Evolutionary conservation across 2,797 vertebrate species (phyloP), one percentile per base, ranked within the genome.

Genomic region (Lerista edwardsae): DNA sequence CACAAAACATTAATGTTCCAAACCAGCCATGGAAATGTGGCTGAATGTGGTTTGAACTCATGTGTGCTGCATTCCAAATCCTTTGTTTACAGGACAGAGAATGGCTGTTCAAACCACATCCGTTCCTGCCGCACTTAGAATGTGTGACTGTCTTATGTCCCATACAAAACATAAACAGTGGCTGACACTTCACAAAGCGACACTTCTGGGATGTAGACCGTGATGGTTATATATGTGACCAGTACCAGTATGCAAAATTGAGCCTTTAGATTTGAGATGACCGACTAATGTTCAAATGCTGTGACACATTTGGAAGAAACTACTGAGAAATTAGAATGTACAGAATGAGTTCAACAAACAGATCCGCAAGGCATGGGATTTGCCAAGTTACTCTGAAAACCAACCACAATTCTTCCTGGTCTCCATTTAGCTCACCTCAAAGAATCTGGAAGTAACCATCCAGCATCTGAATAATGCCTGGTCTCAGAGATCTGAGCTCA

Each of bases 1-100:
- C 92, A 92, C 82, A 88, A 91, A 93, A 88, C 86, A 8, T 81
- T 89, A 57, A 75, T 0, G 5, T 83, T 91, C 74, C 55, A 84
- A 80, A 90, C 2, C 0, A 89, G 74, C 84, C 89, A 88, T 92
- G 91, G 75, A 89, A 86, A 68, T 41, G 59, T 41, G 34, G 47
- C 34, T 39, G 34, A 36, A 7, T 6, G 1, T 47, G 27, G 21
- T 62, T 15, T 14, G 31, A 55, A 67, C 2, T 36, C 7, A 15
- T 5, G 55, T 76, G 68, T 68, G 47, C 41, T 69, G 27, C 29
- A 68, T 76, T 68, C 34, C 44, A 51, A 21, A 34, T 21, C 23
- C 34, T 79, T 79, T 83, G 44, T 83, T 75, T 83, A 57, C 39
- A 67, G 44, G 44, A 10, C 4, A 68, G 11, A 75, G 27, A 34